Percentiles rank a stretch among this genome's conserved stretches.
These are phyloP conservation scores for Choloepus hoffmanni DNA, from an alignment of 2,113 vertebrate genomes.

Conservation along the genomic window DNA sequence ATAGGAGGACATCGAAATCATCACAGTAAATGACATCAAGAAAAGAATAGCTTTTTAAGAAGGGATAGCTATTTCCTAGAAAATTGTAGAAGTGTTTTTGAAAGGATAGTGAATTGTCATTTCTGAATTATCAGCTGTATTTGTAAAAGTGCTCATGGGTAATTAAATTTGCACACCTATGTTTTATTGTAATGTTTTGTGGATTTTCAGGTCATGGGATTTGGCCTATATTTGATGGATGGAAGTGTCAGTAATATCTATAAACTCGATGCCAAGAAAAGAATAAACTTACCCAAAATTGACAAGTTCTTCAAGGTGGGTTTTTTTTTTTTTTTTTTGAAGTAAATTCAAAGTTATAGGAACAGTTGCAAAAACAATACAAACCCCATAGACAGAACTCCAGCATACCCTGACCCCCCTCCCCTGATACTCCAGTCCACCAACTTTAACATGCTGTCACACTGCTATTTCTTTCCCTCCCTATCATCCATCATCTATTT, in stretches of 20 bases:
- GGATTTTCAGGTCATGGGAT: conserved; percentile 96
- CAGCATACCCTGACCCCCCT: too few species aligned
- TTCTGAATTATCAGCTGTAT: not conserved
- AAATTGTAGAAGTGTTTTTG: not conserved
- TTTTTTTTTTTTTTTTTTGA: not conserved
- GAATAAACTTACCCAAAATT: conserved; percentile 97
- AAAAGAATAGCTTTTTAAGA: not conserved
- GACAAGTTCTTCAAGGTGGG: conserved; percentile 99
- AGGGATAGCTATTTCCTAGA: not conserved
- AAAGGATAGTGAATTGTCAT: not conserved
- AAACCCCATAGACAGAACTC: too few species aligned
- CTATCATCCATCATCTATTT: too few species aligned
- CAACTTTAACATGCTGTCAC: too few species aligned
- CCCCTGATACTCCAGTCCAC: too few species aligned
- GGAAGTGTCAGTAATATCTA: conserved; percentile 98
- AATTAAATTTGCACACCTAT: not conserved
- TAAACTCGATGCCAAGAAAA: conserved; percentile 98
- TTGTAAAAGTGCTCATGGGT: not conserved
- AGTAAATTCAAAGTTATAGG: too few species aligned
- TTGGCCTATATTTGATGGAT: conserved; percentile 98
- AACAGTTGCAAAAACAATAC: too few species aligned
- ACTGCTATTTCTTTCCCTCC: too few species aligned
- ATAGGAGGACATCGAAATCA: not conserved
- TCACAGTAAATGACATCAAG: accelerated
- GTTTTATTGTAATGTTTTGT: not conserved